phyloP scores from a whole-genome alignment of 1,140 invertebrate species.

The Anoplophora glabripennis region DNA sequence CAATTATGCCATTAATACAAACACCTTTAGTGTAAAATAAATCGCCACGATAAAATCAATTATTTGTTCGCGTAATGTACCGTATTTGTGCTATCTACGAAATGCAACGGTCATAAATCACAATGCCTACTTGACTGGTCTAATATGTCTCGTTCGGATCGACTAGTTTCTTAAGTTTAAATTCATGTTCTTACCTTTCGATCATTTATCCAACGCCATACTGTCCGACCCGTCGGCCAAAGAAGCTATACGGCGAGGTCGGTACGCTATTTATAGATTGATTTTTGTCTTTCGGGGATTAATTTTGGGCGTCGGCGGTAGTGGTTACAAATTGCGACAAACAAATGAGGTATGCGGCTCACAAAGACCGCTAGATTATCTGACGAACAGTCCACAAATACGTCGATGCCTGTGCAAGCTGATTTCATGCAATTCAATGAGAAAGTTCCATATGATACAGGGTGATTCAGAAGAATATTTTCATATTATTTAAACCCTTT shows the following conservation, averaged over 20 bases:
- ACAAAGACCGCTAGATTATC: no score
- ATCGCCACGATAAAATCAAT: conserved; percentile 18
- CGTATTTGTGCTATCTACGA: conserved; percentile 16
- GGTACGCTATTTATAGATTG: conserved; percentile 4
- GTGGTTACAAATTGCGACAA: no score
- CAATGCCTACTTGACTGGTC: conserved; percentile 11
- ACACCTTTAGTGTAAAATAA: conserved; percentile 18
- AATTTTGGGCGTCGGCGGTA: no score
- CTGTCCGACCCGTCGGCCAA: background rate
- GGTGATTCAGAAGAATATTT: no score
- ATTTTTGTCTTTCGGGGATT: conserved; percentile 1
- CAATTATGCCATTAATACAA: conserved; percentile 16
- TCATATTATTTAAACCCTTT: no score
- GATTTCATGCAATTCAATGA: no score
- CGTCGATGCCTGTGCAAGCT: no score
- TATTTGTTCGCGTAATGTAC: conserved; percentile 11
- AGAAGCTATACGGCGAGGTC: background rate
- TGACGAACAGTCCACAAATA: no score
- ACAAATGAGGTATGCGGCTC: no score
- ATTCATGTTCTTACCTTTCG: conserved; percentile 21
- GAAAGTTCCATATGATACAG: no score
- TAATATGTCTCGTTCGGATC: conserved; percentile 28
- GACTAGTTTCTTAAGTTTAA: conserved; percentile 28
- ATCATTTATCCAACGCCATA: conserved; percentile 10
- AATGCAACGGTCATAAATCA: conserved; percentile 20